A percentile compares a stretch with the other conserved stretches of the same genome.
Conservation (phyloP, 2,113 vertebrate species). For the Sus scrofa region T2T-Sscrofa CM000818.6:669001-669500, state of each 20-base stretch:
- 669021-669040: too few relatives aligned
- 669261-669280: neutral
- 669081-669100: neutral
- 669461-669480: neutral
- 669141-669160: neutral
- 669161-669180: too few relatives aligned
- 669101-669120: neutral
- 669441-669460: neutral
- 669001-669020: neutral
- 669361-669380: accelerated
- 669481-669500: too few relatives aligned
- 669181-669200: too few relatives aligned
- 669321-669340: too few relatives aligned
- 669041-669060: neutral
- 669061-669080: neutral
- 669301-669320: neutral
- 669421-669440: accelerated
- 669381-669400: accelerated
- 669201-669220: too few relatives aligned
- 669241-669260: too few relatives aligned
- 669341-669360: accelerated
- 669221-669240: too few relatives aligned
- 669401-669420: neutral
- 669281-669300: neutral
- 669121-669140: accelerated